These are phyloP conservation scores for Macrochelys suwanniensis DNA, from an alignment of 2,797 vertebrate species.

Conservation along the genomic window DNA sequence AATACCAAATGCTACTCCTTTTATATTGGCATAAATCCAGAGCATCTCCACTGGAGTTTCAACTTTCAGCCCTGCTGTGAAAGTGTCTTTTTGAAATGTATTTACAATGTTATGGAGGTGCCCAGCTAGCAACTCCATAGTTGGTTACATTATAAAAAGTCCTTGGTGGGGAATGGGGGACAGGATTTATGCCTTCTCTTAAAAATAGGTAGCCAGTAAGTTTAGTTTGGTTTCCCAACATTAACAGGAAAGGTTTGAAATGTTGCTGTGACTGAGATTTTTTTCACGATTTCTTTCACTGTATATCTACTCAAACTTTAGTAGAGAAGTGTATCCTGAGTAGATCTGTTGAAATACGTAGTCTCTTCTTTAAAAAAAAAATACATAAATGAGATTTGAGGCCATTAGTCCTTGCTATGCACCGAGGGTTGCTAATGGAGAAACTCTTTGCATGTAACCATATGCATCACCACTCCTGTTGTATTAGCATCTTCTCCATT, in stretches of 20 bases:
- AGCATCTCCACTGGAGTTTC: neutral
- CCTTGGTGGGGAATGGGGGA: too few species aligned
- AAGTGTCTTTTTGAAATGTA: slow-evolving; percentile 49
- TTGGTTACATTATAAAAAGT: slow-evolving; percentile 5
- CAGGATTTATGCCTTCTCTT: neutral
- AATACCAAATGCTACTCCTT: neutral
- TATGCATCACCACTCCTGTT: neutral
- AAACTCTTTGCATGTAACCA: neutral
- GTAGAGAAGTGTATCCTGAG: neutral
- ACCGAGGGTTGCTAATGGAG: neutral
- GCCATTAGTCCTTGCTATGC: neutral
- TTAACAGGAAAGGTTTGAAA: neutral
- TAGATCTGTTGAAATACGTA: neutral
- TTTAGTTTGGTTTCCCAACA: neutral
- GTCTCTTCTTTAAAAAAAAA: neutral
- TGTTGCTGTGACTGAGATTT: neutral
- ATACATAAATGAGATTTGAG: neutral
- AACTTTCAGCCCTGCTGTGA: neutral
- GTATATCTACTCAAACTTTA: fast-evolving
- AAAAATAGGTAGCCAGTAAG: neutral
- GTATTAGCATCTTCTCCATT: neutral
- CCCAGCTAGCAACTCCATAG: neutral
- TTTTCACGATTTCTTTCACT: neutral
- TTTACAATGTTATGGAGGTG: slow-evolving; percentile 15
- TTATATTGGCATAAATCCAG: neutral